Conservation (phyloP, 2,888 invertebrate genomes). For the Linnaemya tessellans region DNA sequence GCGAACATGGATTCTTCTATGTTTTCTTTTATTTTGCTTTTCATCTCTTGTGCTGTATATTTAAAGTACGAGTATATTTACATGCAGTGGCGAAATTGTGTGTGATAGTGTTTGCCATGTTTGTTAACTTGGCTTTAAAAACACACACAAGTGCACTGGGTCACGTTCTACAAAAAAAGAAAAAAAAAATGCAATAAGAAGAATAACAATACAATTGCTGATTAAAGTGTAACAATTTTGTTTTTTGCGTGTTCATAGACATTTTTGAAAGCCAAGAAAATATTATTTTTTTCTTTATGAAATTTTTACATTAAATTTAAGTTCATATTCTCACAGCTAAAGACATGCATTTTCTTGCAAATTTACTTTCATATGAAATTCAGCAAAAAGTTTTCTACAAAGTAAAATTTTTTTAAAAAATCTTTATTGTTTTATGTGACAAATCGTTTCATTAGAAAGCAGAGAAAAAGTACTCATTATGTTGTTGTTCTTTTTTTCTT, state of each 20-base stretch:
- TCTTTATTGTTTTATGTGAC: no score
- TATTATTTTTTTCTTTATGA: no score
- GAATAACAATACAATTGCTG: not conserved
- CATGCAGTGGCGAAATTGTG: not conserved
- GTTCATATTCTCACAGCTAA: not conserved
- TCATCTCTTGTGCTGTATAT: not conserved
- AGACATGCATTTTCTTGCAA: no score
- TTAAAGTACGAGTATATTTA: not conserved
- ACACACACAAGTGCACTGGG: conserved; percentile 20
- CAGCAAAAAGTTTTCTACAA: no score
- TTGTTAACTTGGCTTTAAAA: conserved; percentile 34
- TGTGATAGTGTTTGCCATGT: not conserved
- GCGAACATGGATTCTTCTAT: not conserved
- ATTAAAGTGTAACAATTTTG: not conserved
- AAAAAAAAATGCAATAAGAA: not conserved
- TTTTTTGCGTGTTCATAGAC: not conserved
- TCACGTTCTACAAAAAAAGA: conserved; percentile 15
- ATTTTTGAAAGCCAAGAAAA: not conserved
- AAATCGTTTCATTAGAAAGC: no score
- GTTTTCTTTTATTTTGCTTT: not conserved
- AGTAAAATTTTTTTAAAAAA: no score
- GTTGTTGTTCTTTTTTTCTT: no score
- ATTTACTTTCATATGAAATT: no score
- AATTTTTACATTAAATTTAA: not conserved
- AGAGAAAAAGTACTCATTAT: no score